Evolutionary conservation across 2,888 invertebrate genomes (phyloP).

Genomic region (Zele albiditarsus): DNA sequence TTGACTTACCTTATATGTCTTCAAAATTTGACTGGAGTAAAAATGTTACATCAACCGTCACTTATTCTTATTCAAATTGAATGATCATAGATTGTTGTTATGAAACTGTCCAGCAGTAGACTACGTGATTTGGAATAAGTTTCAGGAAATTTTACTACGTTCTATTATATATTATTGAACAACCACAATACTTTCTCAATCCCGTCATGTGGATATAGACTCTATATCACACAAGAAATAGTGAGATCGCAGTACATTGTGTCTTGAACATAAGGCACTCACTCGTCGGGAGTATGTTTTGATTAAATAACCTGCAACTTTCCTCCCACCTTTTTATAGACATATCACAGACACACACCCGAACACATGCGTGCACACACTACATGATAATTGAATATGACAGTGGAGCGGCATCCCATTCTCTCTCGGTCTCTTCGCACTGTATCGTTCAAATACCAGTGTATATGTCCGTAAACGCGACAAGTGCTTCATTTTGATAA

Average conservation of each 20-base stretch:
- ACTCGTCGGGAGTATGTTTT: not conserved
- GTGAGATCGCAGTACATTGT: not conserved
- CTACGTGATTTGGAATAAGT: too few relatives aligned
- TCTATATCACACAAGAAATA: not conserved
- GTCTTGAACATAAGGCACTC: not conserved
- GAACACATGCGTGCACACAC: too few relatives aligned
- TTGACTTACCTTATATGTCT: too few relatives aligned
- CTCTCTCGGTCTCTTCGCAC: slow-evolving; percentile 12
- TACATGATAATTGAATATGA: not conserved
- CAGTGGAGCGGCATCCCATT: slow-evolving; percentile 22
- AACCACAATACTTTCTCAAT: too few relatives aligned
- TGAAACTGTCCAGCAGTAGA: too few relatives aligned
- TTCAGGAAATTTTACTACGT: too few relatives aligned
- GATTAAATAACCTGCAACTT: not conserved
- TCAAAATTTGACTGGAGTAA: too few relatives aligned
- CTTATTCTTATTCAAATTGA: too few relatives aligned
- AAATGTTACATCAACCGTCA: too few relatives aligned
- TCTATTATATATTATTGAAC: too few relatives aligned
- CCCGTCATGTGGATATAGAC: too few relatives aligned
- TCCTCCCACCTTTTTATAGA: not conserved
- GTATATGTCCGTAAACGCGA: slow-evolving; percentile 4
- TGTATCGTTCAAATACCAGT: not conserved
- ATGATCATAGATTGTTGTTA: too few relatives aligned
- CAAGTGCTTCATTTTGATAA: slow-evolving; percentile 41
- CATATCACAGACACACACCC: not conserved